Base-by-base conservation (phyloP, 2,113 vertebrate species). In the Orycteropus afer region DNA sequence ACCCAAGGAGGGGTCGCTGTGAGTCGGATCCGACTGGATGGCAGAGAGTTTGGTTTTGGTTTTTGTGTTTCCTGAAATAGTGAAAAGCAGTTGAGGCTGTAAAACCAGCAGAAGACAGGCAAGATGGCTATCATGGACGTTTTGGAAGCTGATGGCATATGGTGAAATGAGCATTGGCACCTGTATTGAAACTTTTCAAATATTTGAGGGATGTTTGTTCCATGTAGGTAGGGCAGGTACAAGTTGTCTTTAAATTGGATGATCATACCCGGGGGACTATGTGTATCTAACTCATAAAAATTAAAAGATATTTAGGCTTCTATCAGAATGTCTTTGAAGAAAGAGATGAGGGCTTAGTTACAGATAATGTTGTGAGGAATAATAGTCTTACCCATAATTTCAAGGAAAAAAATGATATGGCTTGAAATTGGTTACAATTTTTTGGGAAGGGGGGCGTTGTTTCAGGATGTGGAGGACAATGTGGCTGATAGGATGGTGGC, bases 51-150 rank as follows among this genome's bases (percentile, higher is more conserved):
- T n/a, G n/a, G n/a, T n/a, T n/a, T n/a, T n/a, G n/a, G n/a, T n/a
- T n/a, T n/a, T n/a, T n/a, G n/a, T n/a, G n/a, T 95, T 97, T 97
- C 92, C 92, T 80, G 91, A 97, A 97, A 97, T 97, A 97, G 96
- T 92, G 73, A 93, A 96, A 96, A 95, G 85, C 73, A 92, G 78
- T 73, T 51, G 25, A 71, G 55, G 45, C 81, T 97, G 78, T 92
- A 93, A 89, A 94, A 96, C 49, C 94, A 95, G 94, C 85, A 77
- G 69, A 89, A 91, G 79, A 76, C 83, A 89, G 76, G 77, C 65
- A 95, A 93, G 34, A 95, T 85, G 82, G 78, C 57, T 34, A 57
- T 80, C 8, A 37, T 77, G 77, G 47, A 18, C 18, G 17, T 15
- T 82, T 87, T 84, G 61, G 61, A 84, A 89, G 81, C n/a, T 78